Evolutionary conservation across 2,888 invertebrate species (phyloP).

Genomic region (Apomyelois bistriatella): DNA sequence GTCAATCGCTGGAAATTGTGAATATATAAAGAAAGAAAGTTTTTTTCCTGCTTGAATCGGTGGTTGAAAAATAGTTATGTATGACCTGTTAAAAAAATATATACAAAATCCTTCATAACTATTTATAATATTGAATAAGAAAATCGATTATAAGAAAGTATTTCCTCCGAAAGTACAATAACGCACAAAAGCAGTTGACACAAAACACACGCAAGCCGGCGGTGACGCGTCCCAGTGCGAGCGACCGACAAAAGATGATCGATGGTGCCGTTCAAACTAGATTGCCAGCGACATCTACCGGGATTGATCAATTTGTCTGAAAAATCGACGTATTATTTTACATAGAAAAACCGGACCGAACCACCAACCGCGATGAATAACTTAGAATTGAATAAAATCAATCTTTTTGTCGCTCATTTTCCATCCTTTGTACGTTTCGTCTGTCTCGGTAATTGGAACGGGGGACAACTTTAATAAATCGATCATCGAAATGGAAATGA

Average conservation of each 20-base stretch:
- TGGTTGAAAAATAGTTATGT: too few relatives aligned
- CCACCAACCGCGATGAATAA: slow-evolving; percentile 16
- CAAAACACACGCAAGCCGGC: slow-evolving; percentile 5
- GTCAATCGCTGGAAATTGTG: too few relatives aligned
- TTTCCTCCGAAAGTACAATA: slow-evolving; percentile 3
- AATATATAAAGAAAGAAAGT: too few relatives aligned
- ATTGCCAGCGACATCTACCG: slow-evolving; percentile 13
- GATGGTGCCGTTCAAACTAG: slow-evolving; percentile 15
- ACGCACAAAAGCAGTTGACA: slow-evolving; percentile 3
- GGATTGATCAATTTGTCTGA: slow-evolving; percentile 17
- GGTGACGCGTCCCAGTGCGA: background rate
- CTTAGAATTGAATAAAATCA: slow-evolving; percentile 25
- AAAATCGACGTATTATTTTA: slow-evolving; percentile 16
- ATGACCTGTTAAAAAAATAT: too few relatives aligned
- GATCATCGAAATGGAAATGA: slow-evolving; percentile 20
- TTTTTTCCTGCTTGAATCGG: too few relatives aligned
- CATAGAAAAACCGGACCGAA: slow-evolving; percentile 11
- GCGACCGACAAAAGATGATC: slow-evolving; percentile 14
- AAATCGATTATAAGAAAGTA: background rate
- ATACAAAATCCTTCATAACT: background rate
- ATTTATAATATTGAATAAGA: background rate
- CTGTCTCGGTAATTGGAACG: slow-evolving; percentile 14
- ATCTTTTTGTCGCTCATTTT: slow-evolving; percentile 19
- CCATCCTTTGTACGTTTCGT: slow-evolving; percentile 21
- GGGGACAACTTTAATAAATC: slow-evolving; percentile 3